These are phyloP conservation scores for Myoxocephalus aenaeus DNA, from an alignment of 2,797 vertebrate genomes.

Conservation along the genomic window DNA sequence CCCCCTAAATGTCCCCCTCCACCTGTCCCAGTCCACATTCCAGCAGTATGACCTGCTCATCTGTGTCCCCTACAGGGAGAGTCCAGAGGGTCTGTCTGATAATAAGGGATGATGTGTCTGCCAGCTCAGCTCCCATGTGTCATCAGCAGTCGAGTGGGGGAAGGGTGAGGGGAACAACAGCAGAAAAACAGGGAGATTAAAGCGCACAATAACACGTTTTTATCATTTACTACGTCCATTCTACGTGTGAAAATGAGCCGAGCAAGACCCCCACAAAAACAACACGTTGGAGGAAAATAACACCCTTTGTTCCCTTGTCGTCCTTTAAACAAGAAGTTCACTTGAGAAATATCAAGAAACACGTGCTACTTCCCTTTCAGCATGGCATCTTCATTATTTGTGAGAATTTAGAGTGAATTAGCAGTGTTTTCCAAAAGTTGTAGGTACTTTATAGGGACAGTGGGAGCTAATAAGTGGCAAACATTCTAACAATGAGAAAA, in stretches of 20 bases:
- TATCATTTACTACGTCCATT: conserved; percentile 44
- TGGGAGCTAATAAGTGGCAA: background rate
- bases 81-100: conserved; percentile 48
- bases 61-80: conserved; percentile 32
- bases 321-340: conserved; percentile 4
- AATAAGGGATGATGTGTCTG: conserved; percentile 66
- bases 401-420: background rate
- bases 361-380: background rate
- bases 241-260: conserved; percentile 42
- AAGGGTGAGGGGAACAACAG: conserved; percentile 55
- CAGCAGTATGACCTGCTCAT: conserved; percentile 63
- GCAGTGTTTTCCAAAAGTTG: background rate
- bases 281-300: conserved; percentile 37
- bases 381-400: background rate
- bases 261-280: conserved; percentile 37
- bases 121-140: conserved; percentile 59
- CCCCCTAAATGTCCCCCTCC: conserved; percentile 33
- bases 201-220: conserved; percentile 66
- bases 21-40: conserved; percentile 72
- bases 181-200: conserved; percentile 80
- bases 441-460: background rate
- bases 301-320: conserved; percentile 19
- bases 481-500: background rate
- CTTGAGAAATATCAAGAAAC: conserved; percentile 5
- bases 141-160: conserved; percentile 53